These are phyloP conservation scores for Dascyllus trimaculatus DNA, from an alignment of 2,113 vertebrate genomes.

Conservation along the genomic window DNA sequence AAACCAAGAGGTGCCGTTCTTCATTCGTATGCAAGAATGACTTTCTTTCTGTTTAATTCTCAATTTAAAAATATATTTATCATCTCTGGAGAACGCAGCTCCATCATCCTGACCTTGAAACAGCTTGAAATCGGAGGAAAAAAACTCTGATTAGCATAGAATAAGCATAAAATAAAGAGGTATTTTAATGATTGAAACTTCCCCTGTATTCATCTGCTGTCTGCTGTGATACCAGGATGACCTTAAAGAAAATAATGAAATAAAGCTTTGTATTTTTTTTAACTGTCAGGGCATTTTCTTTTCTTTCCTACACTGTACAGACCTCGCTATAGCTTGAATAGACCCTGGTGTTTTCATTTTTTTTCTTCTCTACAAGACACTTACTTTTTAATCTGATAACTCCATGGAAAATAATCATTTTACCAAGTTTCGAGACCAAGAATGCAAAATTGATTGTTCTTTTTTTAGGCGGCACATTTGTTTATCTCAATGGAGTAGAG, in stretches of 20 bases:
- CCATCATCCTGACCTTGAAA: constrained; percentile 53
- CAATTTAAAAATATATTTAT: constrained; percentile 19
- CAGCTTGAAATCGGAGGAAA: constrained; percentile 11
- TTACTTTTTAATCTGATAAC: constrained; percentile 68
- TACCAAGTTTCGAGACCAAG: constrained; percentile 48
- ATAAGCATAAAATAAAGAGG: constrained; percentile 11
- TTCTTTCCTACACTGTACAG: too few relatives aligned
- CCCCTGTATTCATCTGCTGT: not conserved
- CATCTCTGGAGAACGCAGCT: constrained; percentile 20
- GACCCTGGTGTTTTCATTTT: not conserved
- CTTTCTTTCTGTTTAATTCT: constrained; percentile 34
- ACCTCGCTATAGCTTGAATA: constrained; percentile 1
- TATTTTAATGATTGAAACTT: constrained; percentile 27
- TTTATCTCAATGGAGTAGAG: constrained; percentile 80
- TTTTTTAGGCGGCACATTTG: constrained; percentile 74
- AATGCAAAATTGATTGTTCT: constrained; percentile 74
- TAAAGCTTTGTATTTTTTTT: not conserved
- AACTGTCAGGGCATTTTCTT: not conserved
- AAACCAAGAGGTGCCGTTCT: not conserved
- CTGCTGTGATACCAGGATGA: constrained; percentile 2
- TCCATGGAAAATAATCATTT: constrained; percentile 73
- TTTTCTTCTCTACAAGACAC: not conserved
- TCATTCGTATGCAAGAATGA: not conserved
- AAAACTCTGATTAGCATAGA: constrained; percentile 25
- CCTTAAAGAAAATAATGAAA: constrained; percentile 9